Conservation (phyloP, 2,113 vertebrate genomes). For the Halcyon senegalensis region DNA sequence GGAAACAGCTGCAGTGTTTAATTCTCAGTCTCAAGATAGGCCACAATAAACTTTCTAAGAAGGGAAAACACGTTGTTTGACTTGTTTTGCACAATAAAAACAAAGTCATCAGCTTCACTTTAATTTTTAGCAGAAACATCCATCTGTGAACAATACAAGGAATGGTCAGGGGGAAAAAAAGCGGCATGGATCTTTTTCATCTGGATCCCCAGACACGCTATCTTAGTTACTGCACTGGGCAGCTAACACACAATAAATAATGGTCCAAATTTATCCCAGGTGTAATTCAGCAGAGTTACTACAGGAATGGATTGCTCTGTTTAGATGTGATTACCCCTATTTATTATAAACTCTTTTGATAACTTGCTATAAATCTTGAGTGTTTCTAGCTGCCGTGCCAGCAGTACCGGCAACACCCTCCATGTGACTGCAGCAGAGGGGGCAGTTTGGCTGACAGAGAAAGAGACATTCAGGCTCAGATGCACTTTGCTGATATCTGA, state of each 20-base stretch:
- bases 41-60: constrained; percentile 22
- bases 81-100: constrained; percentile 11
- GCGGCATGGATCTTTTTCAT: background rate
- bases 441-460: background rate
- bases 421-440: background rate
- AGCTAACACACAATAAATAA: constrained; percentile 28
- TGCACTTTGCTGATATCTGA: background rate
- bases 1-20: background rate
- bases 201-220: background rate
- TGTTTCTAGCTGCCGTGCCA: background rate
- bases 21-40: background rate
- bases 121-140: constrained; percentile 32
- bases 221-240: background rate
- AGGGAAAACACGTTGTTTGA: constrained; percentile 31
- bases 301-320: background rate
- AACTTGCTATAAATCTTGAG: constrained; percentile 4
- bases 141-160: background rate
- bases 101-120: background rate
- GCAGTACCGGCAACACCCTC: background rate
- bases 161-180: background rate
- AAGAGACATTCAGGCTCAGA: background rate
- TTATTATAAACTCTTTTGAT: constrained; percentile 42
- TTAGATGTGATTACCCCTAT: background rate
- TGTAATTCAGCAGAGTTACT: background rate
- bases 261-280: constrained; percentile 17